Base-by-base conservation (phyloP, 1,140 invertebrate species). In the Ephestia elutella region DNA sequence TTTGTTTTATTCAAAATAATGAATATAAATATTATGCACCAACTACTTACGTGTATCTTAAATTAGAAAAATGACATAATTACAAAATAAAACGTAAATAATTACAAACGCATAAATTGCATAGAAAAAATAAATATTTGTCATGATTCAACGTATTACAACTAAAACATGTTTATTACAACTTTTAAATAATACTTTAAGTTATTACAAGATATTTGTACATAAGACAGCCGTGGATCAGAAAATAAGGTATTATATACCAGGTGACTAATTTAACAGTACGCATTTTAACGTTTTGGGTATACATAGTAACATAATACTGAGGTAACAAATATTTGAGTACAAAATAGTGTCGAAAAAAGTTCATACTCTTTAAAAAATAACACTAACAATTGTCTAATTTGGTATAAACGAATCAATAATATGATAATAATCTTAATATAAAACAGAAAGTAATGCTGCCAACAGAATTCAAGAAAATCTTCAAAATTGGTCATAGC, bases 101-200 rank as follows among this genome's bases (percentile, higher is more conserved):
- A 44, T 44, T 44, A 44, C n/a, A 44, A 44, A 53, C 30, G 9
- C 57, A 53, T 38, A 60, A 66, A 65, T 54, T 15, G 57, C 50
- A 59, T 48, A 70, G 68, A 75, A 60, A 75, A 82, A 83, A 86
- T 79, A 82, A 83, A 79, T 78, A 76, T 81, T 82, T 86, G 79
- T 86, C 82, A 86, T 86, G 82, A 81, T 83, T 79, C 62, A 82
- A 83, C 75, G 68, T 69, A 75, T 69, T 73, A 78, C 65, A 65
- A 62, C 68, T 76, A 79, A 75, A 77, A 68, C 72, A 73, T 66
- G 68, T 62, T 69, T 55, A 62, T 63, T 59, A 71, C 66, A 72
- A 76, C 63, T 65, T 63, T 68, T 73, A 70, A 77, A 78, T 80
- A 82, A 81, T 78, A 81, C 76, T 80, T 72, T 57, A 53, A 44